These are phyloP conservation scores for Pandion haliaetus DNA, from an alignment of 2,113 vertebrate species.

Conservation along the genomic window DNA sequence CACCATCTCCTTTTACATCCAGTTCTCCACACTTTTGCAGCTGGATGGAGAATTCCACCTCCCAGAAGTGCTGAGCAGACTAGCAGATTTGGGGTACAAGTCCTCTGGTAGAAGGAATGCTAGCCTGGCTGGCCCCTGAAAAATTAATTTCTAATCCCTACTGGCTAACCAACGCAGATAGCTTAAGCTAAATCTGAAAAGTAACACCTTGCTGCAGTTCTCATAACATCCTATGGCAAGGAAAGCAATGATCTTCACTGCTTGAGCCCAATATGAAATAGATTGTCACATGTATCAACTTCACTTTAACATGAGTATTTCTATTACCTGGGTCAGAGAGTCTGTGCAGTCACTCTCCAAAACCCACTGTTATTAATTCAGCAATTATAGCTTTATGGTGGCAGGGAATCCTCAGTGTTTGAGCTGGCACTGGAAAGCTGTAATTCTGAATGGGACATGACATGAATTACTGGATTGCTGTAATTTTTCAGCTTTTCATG, in stretches of 20 bases:
- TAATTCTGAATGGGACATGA: slow-evolving; percentile 63
- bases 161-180: neutral
- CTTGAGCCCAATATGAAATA: neutral
- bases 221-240: neutral
- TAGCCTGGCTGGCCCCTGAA: neutral
- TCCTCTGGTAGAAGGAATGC: neutral
- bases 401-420: neutral
- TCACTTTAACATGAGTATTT: slow-evolving; percentile 37
- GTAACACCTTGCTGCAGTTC: neutral
- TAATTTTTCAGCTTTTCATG: slow-evolving; percentile 51
- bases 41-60: neutral
- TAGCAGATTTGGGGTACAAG: neutral
- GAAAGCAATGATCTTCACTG: neutral
- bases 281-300: slow-evolving; percentile 21
- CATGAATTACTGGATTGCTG: slow-evolving; percentile 48
- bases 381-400: slow-evolving; percentile 45
- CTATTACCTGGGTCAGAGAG: slow-evolving; percentile 38
- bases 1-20: neutral
- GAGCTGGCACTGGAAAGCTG: slow-evolving; percentile 43
- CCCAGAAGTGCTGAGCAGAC: neutral
- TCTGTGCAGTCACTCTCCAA: slow-evolving; percentile 20
- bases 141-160: neutral
- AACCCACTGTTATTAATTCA: slow-evolving; percentile 35
- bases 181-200: neutral
- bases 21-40: neutral